Conservation (phyloP, 2,113 vertebrate genomes). For the Heptranchias perlo region DNA sequence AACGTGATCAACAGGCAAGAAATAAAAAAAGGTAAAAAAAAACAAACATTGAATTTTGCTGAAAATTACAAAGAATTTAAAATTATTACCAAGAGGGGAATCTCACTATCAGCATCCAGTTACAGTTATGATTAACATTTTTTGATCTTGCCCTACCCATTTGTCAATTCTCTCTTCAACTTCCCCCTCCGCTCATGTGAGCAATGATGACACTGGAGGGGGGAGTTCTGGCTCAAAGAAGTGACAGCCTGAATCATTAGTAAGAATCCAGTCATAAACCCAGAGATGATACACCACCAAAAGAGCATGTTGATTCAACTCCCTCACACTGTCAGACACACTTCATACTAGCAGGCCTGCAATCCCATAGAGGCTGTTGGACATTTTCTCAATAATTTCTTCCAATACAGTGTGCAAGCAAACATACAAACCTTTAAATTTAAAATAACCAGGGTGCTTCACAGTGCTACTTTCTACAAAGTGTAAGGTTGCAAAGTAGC, state of each 20-base stretch:
- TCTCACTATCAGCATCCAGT: background rate
- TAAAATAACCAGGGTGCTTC: background rate
- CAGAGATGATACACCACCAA: background rate
- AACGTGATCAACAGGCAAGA: background rate
- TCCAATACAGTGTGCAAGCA: background rate
- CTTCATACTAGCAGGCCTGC: background rate
- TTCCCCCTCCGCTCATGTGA: background rate
- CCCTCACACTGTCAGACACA: background rate
- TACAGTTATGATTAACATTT: background rate
- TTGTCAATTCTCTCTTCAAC: background rate
- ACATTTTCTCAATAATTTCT: background rate
- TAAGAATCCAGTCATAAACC: background rate
- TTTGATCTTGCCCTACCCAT: background rate
- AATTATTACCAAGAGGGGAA: background rate
- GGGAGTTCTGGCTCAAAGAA: background rate
- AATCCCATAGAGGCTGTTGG: background rate
- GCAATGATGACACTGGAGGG: background rate
- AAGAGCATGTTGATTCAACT: background rate
- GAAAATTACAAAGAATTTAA: background rate
- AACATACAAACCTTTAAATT: background rate
- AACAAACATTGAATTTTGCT: background rate
- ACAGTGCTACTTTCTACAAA: background rate
- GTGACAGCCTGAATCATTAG: background rate
- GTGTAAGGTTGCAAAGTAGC: background rate
- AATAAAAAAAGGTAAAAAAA: background rate